Percentiles rank a stretch among this genome's conserved stretches.
These are phyloP conservation scores for Ptyas mucosa DNA, from an alignment of 2,113 vertebrate species.

Conservation along the genomic window DNA sequence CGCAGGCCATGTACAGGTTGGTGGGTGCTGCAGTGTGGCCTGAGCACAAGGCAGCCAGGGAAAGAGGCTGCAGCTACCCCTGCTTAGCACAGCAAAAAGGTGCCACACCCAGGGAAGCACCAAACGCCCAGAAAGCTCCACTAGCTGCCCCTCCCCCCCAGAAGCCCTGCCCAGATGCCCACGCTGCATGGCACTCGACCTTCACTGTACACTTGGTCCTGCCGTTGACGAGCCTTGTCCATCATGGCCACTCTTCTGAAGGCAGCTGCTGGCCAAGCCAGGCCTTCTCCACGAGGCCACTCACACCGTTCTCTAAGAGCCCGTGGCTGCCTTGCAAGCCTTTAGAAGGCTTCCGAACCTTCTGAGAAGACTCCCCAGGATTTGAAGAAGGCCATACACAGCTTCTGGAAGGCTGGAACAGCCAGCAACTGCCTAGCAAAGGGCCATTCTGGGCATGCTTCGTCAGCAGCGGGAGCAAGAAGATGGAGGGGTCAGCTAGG, in stretches of 20 bases:
- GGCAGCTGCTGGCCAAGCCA: neutral
- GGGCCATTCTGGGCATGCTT: too few species aligned
- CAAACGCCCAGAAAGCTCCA: neutral
- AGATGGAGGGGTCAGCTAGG: too few species aligned
- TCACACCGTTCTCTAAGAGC: too few species aligned
- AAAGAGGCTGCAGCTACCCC: neutral
- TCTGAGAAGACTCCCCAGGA: neutral
- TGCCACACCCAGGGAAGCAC: too few species aligned
- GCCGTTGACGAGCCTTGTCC: neutral
- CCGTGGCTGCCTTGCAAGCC: too few species aligned
- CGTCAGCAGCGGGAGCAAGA: too few species aligned
- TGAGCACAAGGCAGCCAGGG: neutral
- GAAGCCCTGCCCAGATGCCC: neutral
- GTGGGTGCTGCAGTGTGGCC: neutral
- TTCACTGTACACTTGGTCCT: neutral
- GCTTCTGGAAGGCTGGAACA: too few species aligned
- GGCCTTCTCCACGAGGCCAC: neutral
- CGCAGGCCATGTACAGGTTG: neutral
- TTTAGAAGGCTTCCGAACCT: neutral
- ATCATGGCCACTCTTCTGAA: neutral
- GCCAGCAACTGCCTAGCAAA: too few species aligned
- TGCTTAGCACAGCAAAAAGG: neutral
- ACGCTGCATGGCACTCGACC: too few species aligned
- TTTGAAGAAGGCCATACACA: too few species aligned
- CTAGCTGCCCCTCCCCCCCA: too few species aligned